Evolutionary conservation across 2,113 vertebrate genomes (phyloP).

Genomic region (Progne subis): DNA sequence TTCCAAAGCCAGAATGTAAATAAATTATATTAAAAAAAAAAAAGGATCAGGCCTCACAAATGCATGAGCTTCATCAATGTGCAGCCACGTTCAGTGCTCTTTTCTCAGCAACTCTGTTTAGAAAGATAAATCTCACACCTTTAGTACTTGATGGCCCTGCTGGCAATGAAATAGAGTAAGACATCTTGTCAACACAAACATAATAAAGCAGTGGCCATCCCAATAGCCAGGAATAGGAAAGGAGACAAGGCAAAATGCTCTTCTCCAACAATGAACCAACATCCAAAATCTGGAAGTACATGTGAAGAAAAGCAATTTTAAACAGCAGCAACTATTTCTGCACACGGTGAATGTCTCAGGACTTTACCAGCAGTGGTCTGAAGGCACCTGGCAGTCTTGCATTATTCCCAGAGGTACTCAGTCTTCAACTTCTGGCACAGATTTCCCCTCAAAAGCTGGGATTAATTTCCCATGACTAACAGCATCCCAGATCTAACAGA

Average conservation of each 20-base stretch:
- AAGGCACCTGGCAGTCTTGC: not conserved
- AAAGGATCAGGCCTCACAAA: not conserved
- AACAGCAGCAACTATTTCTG: not conserved
- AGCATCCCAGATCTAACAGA: not conserved
- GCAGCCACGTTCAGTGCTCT: not conserved
- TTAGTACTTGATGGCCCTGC: not conserved
- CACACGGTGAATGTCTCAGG: rapidly evolving
- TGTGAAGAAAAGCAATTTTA: not conserved
- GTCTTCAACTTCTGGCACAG: not conserved
- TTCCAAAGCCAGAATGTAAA: not conserved
- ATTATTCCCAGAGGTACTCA: not conserved
- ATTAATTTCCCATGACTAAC: not conserved
- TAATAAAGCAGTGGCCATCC: not conserved
- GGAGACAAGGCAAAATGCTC: not conserved
- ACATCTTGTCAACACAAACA: not conserved
- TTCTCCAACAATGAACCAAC: not conserved
- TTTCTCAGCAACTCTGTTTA: not conserved
- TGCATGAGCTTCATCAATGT: not conserved
- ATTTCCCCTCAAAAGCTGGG: not conserved
- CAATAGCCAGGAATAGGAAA: not conserved
- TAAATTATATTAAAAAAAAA: not conserved
- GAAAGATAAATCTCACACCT: not conserved
- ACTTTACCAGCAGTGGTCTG: not conserved
- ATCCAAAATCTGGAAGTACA: not conserved
- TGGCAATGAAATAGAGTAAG: not conserved